A percentile compares a stretch with the other conserved stretches of the same genome.
These are phyloP conservation scores for Larimichthys polyactis DNA, from an alignment of 2,113 vertebrate species.

Conservation along the genomic window DNA sequence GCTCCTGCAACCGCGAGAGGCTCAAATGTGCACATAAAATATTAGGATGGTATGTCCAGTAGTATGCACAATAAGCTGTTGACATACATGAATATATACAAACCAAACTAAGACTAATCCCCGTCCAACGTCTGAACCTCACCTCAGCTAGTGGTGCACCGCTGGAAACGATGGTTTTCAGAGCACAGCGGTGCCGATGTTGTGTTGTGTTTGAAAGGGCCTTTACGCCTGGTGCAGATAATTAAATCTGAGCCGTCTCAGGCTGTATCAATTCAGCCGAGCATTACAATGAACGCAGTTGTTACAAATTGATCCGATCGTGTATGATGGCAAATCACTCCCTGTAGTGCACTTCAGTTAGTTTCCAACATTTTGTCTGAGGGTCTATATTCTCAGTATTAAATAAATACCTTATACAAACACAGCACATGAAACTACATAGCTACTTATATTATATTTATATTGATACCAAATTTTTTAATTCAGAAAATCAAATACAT, in stretches of 20 bases:
- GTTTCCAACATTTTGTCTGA: neutral
- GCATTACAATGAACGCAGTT: neutral
- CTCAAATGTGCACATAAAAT: too few relatives aligned
- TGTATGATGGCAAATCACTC: neutral
- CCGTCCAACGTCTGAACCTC: too few relatives aligned
- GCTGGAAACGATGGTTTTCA: too few relatives aligned
- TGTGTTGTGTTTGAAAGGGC: too few relatives aligned
- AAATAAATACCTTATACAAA: neutral
- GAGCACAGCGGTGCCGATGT: too few relatives aligned
- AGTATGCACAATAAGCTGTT: too few relatives aligned
- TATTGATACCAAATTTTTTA: neutral
- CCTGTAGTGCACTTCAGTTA: neutral
- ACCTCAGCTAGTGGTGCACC: too few relatives aligned
- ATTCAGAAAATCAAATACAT: neutral
- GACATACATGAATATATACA: too few relatives aligned
- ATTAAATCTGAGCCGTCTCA: neutral
- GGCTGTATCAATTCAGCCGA: neutral
- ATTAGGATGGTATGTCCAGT: too few relatives aligned
- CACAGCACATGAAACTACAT: neutral
- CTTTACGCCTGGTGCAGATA: too few relatives aligned
- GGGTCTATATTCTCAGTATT: neutral
- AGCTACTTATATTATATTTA: neutral
- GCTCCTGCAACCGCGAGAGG: too few relatives aligned
- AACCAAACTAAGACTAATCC: too few relatives aligned
- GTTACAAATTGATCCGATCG: neutral